These are phyloP conservation scores for Saccostrea cuccullata DNA, from an alignment of 1,140 invertebrate genomes.

Conservation along the genomic window DNA sequence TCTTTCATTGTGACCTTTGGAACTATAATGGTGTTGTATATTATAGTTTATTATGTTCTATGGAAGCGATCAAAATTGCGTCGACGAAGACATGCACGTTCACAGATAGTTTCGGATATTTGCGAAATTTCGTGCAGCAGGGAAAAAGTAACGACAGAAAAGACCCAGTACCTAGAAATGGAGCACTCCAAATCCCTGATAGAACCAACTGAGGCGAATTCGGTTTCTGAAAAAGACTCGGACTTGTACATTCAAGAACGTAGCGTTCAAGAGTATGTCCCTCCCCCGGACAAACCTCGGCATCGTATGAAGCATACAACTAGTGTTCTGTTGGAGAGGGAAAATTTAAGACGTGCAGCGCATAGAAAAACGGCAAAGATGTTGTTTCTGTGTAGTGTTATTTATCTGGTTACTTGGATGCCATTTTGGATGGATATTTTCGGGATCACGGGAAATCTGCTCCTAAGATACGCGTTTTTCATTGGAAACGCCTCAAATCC, in stretches of 20 bases:
- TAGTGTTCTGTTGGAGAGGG: background rate
- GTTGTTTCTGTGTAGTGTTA: constrained; percentile 71
- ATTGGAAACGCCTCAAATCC: constrained; percentile 70
- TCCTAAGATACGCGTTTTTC: constrained; percentile 68
- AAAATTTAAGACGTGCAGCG: constrained; percentile 39
- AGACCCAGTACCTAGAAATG: background rate
- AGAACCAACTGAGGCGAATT: constrained; percentile 20
- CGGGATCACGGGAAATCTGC: constrained; percentile 60
- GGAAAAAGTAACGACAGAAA: background rate
- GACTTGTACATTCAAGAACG: background rate
- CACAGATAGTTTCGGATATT: constrained; percentile 13
- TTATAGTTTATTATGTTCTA: constrained; percentile 62
- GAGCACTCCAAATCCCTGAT: constrained; percentile 26
- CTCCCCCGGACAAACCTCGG: background rate
- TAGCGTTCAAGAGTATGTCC: background rate
- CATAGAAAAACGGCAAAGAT: constrained; percentile 69
- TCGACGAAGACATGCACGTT: constrained; percentile 22
- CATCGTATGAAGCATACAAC: constrained; percentile 23
- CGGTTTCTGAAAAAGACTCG: constrained; percentile 38
- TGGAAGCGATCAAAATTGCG: constrained; percentile 66
- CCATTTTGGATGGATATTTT: constrained; percentile 74
- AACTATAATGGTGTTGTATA: constrained; percentile 67
- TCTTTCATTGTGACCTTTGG: constrained; percentile 60
- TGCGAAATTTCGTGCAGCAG: constrained; percentile 26
- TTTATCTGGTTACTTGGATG: constrained; percentile 69